phyloP scores from a whole-genome alignment of 2,888 invertebrate genomes.

The Drosophila nigricruria region DNA sequence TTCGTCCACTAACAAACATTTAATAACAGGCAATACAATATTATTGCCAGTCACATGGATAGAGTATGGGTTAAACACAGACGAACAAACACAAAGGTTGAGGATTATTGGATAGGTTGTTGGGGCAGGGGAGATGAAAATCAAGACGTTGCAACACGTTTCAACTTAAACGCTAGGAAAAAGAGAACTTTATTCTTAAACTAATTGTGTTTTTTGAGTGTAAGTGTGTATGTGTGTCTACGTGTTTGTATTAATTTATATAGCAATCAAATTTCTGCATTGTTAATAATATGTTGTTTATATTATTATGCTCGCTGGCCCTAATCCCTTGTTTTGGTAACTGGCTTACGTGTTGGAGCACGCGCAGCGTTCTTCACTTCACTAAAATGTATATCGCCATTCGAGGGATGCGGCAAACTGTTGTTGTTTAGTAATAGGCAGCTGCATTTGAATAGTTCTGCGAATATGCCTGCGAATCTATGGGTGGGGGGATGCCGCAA shows the following conservation, averaged over 20 bases:
- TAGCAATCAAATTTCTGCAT: slow-evolving; percentile 64
- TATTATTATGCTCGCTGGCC: slow-evolving; percentile 49
- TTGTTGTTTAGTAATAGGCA: slow-evolving; percentile 83
- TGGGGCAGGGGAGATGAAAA: slow-evolving; percentile 24
- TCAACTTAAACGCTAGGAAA: slow-evolving; percentile 67
- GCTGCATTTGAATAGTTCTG: slow-evolving; percentile 85
- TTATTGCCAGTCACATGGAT: slow-evolving; percentile 48
- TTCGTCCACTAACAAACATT: slow-evolving; percentile 70
- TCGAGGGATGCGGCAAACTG: slow-evolving; percentile 44
- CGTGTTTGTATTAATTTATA: slow-evolving; percentile 47
- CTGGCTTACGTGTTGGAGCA: slow-evolving; percentile 63
- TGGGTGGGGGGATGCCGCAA: slow-evolving; percentile 24
- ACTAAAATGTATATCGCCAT: slow-evolving; percentile 56
- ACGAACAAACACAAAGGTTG: slow-evolving; percentile 54
- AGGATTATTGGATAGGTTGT: slow-evolving; percentile 17
- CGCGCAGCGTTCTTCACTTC: slow-evolving; percentile 75
- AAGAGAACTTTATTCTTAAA: slow-evolving; percentile 68
- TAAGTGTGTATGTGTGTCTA: slow-evolving; percentile 51
- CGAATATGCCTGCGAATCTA: slow-evolving; percentile 85
- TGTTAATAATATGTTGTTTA: slow-evolving; percentile 19
- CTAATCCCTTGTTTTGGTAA: slow-evolving; percentile 67
- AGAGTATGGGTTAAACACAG: slow-evolving; percentile 38
- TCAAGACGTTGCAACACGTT: slow-evolving; percentile 66
- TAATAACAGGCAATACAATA: slow-evolving; percentile 55
- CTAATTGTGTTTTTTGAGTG: slow-evolving; percentile 56